Conservation (phyloP, 1,140 invertebrate species). For the Oedothorax gibbosus region DNA sequence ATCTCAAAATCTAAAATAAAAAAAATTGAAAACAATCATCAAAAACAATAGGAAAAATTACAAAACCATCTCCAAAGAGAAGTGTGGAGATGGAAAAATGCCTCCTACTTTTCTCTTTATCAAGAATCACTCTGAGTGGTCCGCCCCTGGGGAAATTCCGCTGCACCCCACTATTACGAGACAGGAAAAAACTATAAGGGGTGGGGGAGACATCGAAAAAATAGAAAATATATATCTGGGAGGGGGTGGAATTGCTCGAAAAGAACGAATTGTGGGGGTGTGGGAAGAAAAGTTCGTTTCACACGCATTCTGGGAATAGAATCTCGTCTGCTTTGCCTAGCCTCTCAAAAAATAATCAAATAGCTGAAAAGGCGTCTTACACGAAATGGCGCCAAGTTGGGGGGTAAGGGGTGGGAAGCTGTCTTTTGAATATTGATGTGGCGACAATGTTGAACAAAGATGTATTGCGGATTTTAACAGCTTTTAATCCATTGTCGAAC, state of each 20-base stretch:
- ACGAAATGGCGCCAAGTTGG: constrained; percentile 14
- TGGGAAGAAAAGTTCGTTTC: neutral
- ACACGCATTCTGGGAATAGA: constrained; percentile 20
- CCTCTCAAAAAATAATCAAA: constrained; percentile 58
- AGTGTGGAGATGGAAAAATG: constrained; percentile 29
- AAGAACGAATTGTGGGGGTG: constrained; percentile 17
- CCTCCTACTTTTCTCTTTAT: constrained; percentile 27
- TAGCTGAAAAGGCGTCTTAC: constrained; percentile 24
- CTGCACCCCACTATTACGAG: constrained; percentile 12
- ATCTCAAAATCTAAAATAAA: constrained; percentile 3
- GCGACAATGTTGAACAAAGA: too few species aligned
- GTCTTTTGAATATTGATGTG: too few species aligned
- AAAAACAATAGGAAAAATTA: constrained; percentile 35
- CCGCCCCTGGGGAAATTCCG: constrained; percentile 50
- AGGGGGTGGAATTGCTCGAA: constrained; percentile 9
- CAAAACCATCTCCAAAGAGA: constrained; percentile 8
- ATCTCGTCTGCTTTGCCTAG: constrained; percentile 22
- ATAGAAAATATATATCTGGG: neutral
- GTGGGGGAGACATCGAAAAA: neutral
- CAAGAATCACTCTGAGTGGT: constrained; percentile 53
- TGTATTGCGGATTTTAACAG: too few species aligned
- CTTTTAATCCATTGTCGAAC: too few species aligned
- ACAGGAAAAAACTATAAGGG: constrained; percentile 17
- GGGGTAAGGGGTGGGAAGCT: too few species aligned
- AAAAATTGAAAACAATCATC: constrained; percentile 9